phyloP scores from a whole-genome alignment of 2,888 invertebrate species.

The Limnephilus auricula region DNA sequence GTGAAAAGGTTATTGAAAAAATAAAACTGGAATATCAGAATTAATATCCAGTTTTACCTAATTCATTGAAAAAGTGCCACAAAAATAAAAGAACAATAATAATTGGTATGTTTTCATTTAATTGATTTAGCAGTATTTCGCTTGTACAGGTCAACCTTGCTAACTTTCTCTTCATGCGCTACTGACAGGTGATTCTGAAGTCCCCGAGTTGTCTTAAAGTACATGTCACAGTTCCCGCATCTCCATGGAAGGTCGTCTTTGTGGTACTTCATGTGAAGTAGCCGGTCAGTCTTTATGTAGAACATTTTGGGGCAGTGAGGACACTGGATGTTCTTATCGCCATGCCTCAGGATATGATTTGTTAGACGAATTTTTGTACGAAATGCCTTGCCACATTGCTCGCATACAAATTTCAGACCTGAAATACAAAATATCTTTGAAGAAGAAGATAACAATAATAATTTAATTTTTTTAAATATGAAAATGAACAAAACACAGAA shows the following conservation, averaged over 20 bases:
- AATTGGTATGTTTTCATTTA: neutral
- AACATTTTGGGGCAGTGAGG: constrained; percentile 54
- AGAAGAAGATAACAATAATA: too few species aligned
- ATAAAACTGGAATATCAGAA: neutral
- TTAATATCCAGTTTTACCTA: neutral
- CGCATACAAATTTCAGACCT: constrained; percentile 59
- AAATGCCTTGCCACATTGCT: constrained; percentile 63
- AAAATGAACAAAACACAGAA: too few species aligned
- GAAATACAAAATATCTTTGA: constrained; percentile 32
- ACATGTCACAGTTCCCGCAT: constrained; percentile 56
- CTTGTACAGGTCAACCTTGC: constrained; percentile 54
- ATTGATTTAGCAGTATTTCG: constrained; percentile 35
- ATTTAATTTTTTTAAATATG: too few species aligned
- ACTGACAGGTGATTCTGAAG: constrained; percentile 59
- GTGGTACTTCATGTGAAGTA: constrained; percentile 60
- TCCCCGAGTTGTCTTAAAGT: constrained; percentile 58
- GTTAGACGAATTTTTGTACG: constrained; percentile 51
- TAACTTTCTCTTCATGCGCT: constrained; percentile 55
- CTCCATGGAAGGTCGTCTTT: constrained; percentile 55
- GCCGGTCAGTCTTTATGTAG: constrained; percentile 51
- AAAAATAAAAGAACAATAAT: neutral
- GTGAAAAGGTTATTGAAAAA: neutral
- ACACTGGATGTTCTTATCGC: constrained; percentile 54
- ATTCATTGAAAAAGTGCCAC: neutral
- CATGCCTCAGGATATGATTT: constrained; percentile 57